phyloP scores from a whole-genome alignment of 1,140 invertebrate genomes.

The Trachymyrmex cornetzi region DNA sequence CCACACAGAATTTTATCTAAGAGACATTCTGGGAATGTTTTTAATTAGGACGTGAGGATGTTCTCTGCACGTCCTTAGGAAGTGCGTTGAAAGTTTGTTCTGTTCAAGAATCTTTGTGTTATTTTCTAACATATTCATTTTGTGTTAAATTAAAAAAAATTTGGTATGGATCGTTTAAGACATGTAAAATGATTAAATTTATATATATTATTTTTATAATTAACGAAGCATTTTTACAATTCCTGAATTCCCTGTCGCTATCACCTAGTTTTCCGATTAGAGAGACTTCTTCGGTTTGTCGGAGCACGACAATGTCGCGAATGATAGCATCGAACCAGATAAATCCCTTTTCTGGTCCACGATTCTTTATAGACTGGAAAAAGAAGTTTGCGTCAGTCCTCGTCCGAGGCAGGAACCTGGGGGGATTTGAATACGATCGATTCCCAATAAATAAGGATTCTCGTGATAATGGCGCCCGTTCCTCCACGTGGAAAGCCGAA shows the following conservation, averaged over 20 bases:
- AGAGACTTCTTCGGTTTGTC: constrained; percentile 2
- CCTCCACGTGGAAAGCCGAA: constrained; percentile 72
- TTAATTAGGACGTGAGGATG: too few relatives aligned
- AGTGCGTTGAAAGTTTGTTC: too few relatives aligned
- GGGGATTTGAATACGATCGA: constrained; percentile 83
- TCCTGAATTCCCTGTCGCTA: not conserved
- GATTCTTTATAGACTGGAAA: constrained; percentile 55
- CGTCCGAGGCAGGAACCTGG: constrained; percentile 43
- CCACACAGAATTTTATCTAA: too few relatives aligned
- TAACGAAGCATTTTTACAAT: not conserved
- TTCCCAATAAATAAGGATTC: constrained; percentile 83
- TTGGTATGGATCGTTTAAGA: too few relatives aligned
- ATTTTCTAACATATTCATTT: too few relatives aligned
- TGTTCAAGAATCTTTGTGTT: too few relatives aligned
- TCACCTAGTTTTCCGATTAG: constrained; percentile 9
- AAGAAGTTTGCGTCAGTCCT: constrained; percentile 66
- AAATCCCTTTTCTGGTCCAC: constrained; percentile 70
- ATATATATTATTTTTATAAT: too few relatives aligned
- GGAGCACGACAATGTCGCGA: constrained; percentile 28
- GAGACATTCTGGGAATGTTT: too few relatives aligned
- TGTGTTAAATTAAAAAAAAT: too few relatives aligned
- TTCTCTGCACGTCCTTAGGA: too few relatives aligned
- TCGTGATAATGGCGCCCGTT: constrained; percentile 79
- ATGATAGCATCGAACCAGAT: constrained; percentile 56
- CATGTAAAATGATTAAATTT: too few relatives aligned